These are phyloP conservation scores for Bemisia tabaci DNA, from an alignment of 1,140 invertebrate species.

Conservation along the genomic window DNA sequence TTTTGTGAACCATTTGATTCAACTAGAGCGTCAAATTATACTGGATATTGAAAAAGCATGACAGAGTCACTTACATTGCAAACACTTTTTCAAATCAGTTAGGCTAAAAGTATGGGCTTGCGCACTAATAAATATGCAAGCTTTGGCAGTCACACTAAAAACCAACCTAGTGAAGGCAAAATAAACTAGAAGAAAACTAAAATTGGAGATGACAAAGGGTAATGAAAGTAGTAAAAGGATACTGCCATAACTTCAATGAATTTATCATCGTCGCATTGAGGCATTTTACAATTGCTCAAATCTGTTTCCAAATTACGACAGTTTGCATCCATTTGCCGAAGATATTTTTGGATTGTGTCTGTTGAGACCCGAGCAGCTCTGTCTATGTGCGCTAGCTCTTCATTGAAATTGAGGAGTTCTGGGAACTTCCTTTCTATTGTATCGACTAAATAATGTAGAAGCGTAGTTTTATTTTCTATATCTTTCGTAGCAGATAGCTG, in stretches of 20 bases:
- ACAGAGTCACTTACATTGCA: too few species aligned
- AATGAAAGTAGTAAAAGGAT: constrained; percentile 38
- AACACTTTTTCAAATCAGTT: too few species aligned
- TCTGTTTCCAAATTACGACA: constrained; percentile 78
- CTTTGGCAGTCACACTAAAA: too few species aligned
- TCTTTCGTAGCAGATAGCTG: constrained; percentile 89
- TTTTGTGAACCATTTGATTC: too few species aligned
- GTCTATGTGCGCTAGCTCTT: constrained; percentile 78
- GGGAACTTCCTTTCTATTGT: constrained; percentile 78
- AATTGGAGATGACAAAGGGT: too few species aligned
- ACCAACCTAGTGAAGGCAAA: too few species aligned
- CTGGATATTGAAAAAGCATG: too few species aligned
- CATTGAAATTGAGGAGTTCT: constrained; percentile 64
- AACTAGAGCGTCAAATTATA: too few species aligned
- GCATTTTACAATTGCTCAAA: constrained; percentile 54
- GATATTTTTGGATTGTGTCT: constrained; percentile 69
- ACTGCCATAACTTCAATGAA: constrained; percentile 74
- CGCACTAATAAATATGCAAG: too few species aligned
- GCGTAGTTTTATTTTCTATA: constrained; percentile 77
- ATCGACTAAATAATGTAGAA: constrained; percentile 85
- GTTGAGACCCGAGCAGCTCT: constrained; percentile 68
- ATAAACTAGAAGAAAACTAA: too few species aligned
- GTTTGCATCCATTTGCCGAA: constrained; percentile 74
- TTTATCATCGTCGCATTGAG: constrained; percentile 65
- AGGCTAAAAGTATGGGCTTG: too few species aligned